Evolutionary conservation across 2,113 vertebrate species (phyloP).

Genomic region (Solea senegalensis): DNA sequence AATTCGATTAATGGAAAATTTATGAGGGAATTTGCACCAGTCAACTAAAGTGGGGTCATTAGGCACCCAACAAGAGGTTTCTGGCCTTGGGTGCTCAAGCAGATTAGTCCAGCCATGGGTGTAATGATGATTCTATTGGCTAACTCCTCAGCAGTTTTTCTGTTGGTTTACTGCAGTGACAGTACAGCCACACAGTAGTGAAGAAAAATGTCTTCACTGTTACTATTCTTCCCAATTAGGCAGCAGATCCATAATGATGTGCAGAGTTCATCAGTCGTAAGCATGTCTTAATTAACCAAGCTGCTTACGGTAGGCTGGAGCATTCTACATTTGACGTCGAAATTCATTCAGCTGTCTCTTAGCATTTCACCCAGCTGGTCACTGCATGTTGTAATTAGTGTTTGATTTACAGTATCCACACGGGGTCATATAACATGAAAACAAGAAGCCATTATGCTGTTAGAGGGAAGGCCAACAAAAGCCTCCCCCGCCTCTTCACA

Average conservation of each 20-base stretch:
- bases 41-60: background rate
- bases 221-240: slow-evolving; percentile 82
- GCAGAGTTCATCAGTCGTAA: slow-evolving; percentile 78
- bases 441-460: slow-evolving; percentile 45
- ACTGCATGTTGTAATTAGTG: slow-evolving; percentile 87
- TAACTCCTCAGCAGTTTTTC: slow-evolving; percentile 4
- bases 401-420: slow-evolving; percentile 83
- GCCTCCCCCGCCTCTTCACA: slow-evolving; percentile 10
- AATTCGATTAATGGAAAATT: background rate
- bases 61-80: background rate
- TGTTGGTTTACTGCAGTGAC: slow-evolving; percentile 10
- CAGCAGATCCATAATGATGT: slow-evolving; percentile 82
- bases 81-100: background rate
- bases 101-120: background rate
- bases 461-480: slow-evolving; percentile 22
- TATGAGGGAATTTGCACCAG: background rate
- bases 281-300: slow-evolving; percentile 87
- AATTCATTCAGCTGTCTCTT: slow-evolving; percentile 85
- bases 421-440: slow-evolving; percentile 74
- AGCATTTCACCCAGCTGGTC: slow-evolving; percentile 88
- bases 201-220: slow-evolving; percentile 48
- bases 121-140: background rate
- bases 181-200: slow-evolving; percentile 15
- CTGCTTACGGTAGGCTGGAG: slow-evolving; percentile 83
- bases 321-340: slow-evolving; percentile 82